Base-by-base conservation (phyloP, 35 echinoderm and acorn worm genomes). In the Ptychodera flava region DNA sequence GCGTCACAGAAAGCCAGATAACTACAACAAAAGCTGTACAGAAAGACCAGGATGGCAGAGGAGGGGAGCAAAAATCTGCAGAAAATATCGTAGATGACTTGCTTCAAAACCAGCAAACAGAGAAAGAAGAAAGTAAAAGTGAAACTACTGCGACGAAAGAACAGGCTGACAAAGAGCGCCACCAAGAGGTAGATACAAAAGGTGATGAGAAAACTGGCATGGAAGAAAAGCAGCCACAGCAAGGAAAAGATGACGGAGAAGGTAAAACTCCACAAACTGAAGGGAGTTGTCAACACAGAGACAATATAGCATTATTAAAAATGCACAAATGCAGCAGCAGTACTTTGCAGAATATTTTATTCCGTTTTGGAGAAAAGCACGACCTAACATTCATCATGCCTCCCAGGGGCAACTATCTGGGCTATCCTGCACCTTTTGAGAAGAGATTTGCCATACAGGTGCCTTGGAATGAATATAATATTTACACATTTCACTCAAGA, bases 311-410 rank as follows among this genome's bases (percentile, higher is more conserved):
- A 27, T 97, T 97, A 36, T 89, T 94, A 32, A 97, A 97, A 81
- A 94, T 97, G 92, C 95, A 97, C 88, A 97, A 97, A 77, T 94
- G 92, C 36, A 87, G 95, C 22, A 97, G 95, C 81, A 97, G 92
- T 82, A 97, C 95, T n/a, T 79, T 97, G 16, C 95, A 97, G 79
- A 97, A 97, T 76, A 93, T 97, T n/a, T 77, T 97, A 31, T 89
- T 97, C 79, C 84, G 95, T 6, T 97, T 85, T 77, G 95, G 95
- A 28, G 89, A 94, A 1, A 16, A 28, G 15, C 53, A 90, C 16
- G 76, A 90, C 37, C 77, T 97, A 64, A 90, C 89, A 64, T 97
- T 97, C 88, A 92, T 97, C 1, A 77, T 97, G 29, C 95, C 95
- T 6, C 84, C 90, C 0, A 32, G 28, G 0, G 92, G 96, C 1